Evolutionary conservation across 2,797 vertebrate species (phyloP).

Genomic region (Gambelia wislizenii): DNA sequence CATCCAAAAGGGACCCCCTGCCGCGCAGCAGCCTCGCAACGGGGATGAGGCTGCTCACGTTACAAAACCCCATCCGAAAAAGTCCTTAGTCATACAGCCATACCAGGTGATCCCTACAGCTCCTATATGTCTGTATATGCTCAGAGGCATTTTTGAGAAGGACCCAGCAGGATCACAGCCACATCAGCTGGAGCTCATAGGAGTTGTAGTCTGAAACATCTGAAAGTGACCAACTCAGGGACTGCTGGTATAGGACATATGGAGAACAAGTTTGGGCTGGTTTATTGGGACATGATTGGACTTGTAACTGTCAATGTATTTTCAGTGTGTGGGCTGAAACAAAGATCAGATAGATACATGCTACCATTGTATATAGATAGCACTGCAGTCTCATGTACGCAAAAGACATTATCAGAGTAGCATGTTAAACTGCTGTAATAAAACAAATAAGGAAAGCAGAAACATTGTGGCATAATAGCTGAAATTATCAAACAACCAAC

Average conservation of each 20-base stretch:
- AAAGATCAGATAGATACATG: not conserved
- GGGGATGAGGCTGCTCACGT: no score
- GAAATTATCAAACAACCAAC: no score
- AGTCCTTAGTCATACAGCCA: not conserved
- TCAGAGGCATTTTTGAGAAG: not conserved
- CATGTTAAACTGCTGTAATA: no score
- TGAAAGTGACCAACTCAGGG: no score
- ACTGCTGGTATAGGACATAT: not conserved
- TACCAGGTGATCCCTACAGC: not conserved
- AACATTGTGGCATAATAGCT: no score
- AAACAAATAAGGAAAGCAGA: no score
- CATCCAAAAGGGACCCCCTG: no score
- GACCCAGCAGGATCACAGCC: not conserved
- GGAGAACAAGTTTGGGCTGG: not conserved
- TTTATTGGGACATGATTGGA: not conserved
- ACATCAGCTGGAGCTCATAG: not conserved
- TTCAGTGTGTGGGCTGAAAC: not conserved
- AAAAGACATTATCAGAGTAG: no score
- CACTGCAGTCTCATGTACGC: not conserved
- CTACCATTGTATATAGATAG: not conserved
- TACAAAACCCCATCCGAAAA: no score
- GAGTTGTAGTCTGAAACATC: not conserved
- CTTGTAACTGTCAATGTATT: not conserved
- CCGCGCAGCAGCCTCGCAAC: no score
- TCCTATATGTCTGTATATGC: not conserved